Evolutionary conservation across 2,797 vertebrate genomes (phyloP).

Genomic region (Pseudotriccus pelzelni): DNA sequence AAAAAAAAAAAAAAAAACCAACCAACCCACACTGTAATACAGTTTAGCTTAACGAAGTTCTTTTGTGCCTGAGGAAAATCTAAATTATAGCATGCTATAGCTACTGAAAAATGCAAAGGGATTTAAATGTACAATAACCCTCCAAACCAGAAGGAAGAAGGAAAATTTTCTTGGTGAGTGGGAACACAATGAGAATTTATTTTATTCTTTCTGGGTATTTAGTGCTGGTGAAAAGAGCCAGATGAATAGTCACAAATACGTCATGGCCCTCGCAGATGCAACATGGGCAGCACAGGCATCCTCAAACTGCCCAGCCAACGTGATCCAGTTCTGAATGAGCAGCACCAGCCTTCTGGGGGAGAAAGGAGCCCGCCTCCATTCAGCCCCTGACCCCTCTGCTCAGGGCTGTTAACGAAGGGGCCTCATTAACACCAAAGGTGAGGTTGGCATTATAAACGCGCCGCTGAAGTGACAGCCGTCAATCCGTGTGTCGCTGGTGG

Average conservation of each 20-base stretch:
- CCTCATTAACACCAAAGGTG: constrained; percentile 60
- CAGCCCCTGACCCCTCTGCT: constrained; percentile 30
- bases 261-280: constrained; percentile 43
- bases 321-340: constrained; percentile 61
- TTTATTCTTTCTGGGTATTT: constrained; percentile 53
- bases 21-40: neutral
- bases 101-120: constrained; percentile 48
- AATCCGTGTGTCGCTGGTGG: neutral
- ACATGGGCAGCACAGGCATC: constrained; percentile 15
- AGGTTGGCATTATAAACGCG: constrained; percentile 3
- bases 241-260: constrained; percentile 40
- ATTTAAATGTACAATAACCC: constrained; percentile 21
- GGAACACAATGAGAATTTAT: constrained; percentile 62
- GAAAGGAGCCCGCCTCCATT: constrained; percentile 41
- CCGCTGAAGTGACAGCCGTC: neutral
- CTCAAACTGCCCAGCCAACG: neutral
- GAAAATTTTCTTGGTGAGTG: constrained; percentile 18
- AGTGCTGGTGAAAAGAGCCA: constrained; percentile 55
- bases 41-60: constrained; percentile 49
- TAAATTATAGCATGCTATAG: constrained; percentile 41
- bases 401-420: constrained; percentile 32
- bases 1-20: neutral
- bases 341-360: constrained; percentile 18
- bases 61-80: constrained; percentile 54
- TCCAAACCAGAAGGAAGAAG: constrained; percentile 41